Evolutionary conservation across 2,113 vertebrate species (phyloP).

Genomic region (Emydocephalus ijimae): DNA sequence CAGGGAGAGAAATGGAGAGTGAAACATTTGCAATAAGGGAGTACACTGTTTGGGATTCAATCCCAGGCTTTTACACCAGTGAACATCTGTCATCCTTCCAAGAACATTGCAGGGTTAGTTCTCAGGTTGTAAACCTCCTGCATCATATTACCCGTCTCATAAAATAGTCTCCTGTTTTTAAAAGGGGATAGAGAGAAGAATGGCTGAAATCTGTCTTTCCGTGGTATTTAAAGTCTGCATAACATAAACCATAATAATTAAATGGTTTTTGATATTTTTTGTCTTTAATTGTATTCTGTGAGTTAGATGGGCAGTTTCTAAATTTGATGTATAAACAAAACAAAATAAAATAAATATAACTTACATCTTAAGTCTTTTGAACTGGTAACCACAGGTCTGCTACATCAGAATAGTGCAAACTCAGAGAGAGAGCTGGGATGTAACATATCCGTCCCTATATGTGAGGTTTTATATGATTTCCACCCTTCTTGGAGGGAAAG

Average conservation of each 20-base stretch:
- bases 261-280: not conserved
- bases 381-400: not conserved
- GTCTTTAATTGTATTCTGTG: not conserved
- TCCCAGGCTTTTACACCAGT: conserved; percentile 63
- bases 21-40: conserved; percentile 62
- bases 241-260: not conserved
- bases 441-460: not conserved
- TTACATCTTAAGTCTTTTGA: not conserved
- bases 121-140: not conserved
- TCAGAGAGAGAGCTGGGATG: not conserved
- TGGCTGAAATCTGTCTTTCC: not conserved
- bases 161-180: not conserved
- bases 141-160: not conserved
- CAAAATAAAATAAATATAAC: not conserved
- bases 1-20: conserved; percentile 37
- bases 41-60: conserved; percentile 67
- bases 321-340: not conserved
- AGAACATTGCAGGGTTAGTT: conserved; percentile 58
- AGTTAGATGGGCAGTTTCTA: not conserved
- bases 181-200: not conserved
- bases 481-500: not conserved
- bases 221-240: not conserved
- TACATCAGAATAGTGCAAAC: not conserved
- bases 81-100: conserved; percentile 73
- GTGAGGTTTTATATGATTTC: not conserved